Conservation (phyloP, 2,113 vertebrate species). For the Carlito syrichta region DNA sequence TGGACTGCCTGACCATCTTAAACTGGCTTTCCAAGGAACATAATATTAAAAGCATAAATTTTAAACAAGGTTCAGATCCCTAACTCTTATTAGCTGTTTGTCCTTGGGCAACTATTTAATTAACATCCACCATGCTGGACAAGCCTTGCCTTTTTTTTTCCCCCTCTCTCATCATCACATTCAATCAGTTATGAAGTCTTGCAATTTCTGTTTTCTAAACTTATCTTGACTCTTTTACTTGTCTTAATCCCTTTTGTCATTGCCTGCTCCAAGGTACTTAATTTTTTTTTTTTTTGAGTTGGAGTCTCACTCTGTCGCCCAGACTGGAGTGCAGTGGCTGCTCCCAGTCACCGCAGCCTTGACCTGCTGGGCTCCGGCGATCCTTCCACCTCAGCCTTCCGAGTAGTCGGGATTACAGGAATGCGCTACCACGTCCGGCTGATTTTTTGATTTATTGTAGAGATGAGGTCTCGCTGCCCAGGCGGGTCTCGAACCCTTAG, state of each 20-base stretch:
- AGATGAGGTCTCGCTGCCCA: no score
- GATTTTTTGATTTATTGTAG: no score
- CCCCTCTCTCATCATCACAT: not conserved
- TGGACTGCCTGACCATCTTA: not conserved
- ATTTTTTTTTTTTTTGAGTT: no score
- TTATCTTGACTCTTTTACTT: not conserved
- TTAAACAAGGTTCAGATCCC: not conserved
- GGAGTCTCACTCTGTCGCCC: no score
- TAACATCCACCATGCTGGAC: not conserved
- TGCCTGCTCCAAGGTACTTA: not conserved
- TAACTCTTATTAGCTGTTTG: not conserved
- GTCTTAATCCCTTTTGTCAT: not conserved
- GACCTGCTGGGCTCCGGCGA: no score
- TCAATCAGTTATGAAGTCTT: not conserved
- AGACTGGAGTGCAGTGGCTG: no score
- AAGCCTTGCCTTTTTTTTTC: not conserved
- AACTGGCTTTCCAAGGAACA: not conserved
- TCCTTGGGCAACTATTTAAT: conserved; percentile 44
- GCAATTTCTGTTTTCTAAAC: conserved; percentile 34
- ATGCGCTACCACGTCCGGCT: no score
- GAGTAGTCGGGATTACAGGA: no score
- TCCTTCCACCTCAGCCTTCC: no score
- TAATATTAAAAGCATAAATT: not conserved
- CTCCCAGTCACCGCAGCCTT: no score
- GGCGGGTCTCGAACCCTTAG: no score